Evolutionary conservation across 2,113 vertebrate species (phyloP), one percentile per base, ranked within the genome.

Genomic region (Malurus melanocephalus): DNA sequence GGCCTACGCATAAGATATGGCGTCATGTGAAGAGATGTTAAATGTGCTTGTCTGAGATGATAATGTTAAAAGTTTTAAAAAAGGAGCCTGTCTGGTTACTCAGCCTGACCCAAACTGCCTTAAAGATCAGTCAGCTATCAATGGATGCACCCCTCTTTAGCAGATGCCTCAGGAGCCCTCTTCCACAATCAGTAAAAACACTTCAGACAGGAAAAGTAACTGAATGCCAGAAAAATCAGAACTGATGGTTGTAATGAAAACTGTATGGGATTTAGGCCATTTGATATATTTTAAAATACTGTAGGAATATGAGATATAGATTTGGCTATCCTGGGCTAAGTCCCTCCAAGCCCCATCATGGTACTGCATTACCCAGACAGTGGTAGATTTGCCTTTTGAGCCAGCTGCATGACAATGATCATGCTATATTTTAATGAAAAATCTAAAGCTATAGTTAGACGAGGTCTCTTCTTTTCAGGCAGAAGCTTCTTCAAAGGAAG

Each of bases 1-100:
- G 15, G 43, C 10, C 45, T 7, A 33, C 10, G 32, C 16, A 16
- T 13, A 65, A 19, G 24, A 69, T 30, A 53, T 0, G 0, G 26
- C 46, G 52, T 26, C 32, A 11, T 10, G 33, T 33, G 33, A 33
- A 33, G 33, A 33, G 33, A 33, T 33, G 33, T 33, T 33, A 33
- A 33, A 16, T 6, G 15, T 40, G 52, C 30, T 81, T 75, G 18
- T 60, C 77, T 52, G 80, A 74, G 55, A 74, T 14, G 21, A 42
- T 53, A 87, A 71, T 12, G 12, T 35, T 40, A 49, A 45, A 79
- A 42, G 4, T 45, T 73, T 90, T 73, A 35, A 48, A 49, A 32
- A 72, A 68, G 33, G 35, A 87, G 46, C n/a, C 16, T 16, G 8
- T 55, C 38, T 81, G 20, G 30, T 51, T 64, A 72, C 35, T 67